Evolutionary conservation across 1,140 invertebrate species (phyloP), one percentile per base, ranked within the genome.

Genomic region (Hyposmocoma kahamanoa): DNA sequence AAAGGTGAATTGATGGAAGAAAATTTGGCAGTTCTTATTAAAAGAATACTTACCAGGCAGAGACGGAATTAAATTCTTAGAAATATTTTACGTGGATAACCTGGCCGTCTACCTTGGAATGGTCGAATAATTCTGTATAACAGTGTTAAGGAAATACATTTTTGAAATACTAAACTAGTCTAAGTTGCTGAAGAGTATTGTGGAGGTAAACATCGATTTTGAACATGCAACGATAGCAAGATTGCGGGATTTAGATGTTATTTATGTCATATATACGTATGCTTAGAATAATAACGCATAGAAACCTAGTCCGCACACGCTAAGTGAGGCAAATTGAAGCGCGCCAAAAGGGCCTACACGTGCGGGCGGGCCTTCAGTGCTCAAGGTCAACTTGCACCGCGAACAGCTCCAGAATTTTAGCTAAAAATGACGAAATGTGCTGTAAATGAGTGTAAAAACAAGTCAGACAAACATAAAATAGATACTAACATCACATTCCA

Each of bases 51-150:
- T 48, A 48, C 47, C 47, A 48, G 15, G 21, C 13, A 1, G 28
- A 30, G 8, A 3, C 28, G 8, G 2, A 30, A 6, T 2, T 10
- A 3, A 6, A 30, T 30, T 28, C n/a, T 48, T 47, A 56, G 22
- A 56, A 36, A 38, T 24, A 56, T 22, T 34, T 42, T 28, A 56
- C 53, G n/a, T 50, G 32, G 17, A 56, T 56, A 3, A 30, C 30
- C 17, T 56, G 38, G 10, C 53, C 53, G 32, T 56, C 53, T 22
- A 56, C 53, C 38, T 47, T 56, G 1, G 53, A 56, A 9, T 24
- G 34, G 15, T 50, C 18, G 32, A 50, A 56, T 20, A 56, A 17
- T 36, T 47, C 53, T 56, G 48, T 26, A 18, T 3, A 32, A 8
- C 11, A 30, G 13, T 30, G 28, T 34, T 49, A 22, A 55, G 43